Evolutionary conservation across 2,113 vertebrate genomes (phyloP), one percentile per base, ranked within the genome.

Genomic region (Crypturellus undulatus): DNA sequence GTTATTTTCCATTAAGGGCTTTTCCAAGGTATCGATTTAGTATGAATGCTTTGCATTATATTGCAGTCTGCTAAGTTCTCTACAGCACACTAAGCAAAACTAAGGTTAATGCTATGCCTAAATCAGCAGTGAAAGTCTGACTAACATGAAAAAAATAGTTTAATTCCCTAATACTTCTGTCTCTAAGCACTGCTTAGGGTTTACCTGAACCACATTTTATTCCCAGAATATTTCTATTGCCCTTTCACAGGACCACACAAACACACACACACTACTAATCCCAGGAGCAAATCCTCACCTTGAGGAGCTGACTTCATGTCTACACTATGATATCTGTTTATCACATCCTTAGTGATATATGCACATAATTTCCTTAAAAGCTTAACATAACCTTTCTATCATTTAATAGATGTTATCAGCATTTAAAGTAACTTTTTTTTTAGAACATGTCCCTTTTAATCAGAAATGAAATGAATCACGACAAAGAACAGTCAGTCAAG

Each of bases 331-430:
- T 78, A 85, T 9, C 9, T 54, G 73, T 16, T 79, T 89, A 82
- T 54, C n/a, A 72, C 60, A 78, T 34, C 80, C 43, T 38, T 34
- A 90, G 30, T 36, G 56, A 38, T 94, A 59, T 42, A 72, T 75
- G 72, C 73, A 32, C 49, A 32, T 75, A 87, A 89, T 45, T 59
- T 36, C 30, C 11, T 70, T 79, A 30, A 81, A 73, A 73, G 56
- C 70, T 82, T 83, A 68, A 80, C 81, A 63, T 83, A 93, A 92
- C 2, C 3, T 77, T 94, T 80, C 56, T 90, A 64, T 60, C 47
- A 70, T 68, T 40, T 92, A 72, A 86, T 89, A 81, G 56, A 83
- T 75, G 16, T 68, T 86, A 93, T 93, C 67, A 60, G 63, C 76
- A 93, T 42, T 52, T 65, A 92, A 92, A 86, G 42, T 25, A 87